A percentile compares a stretch with the other conserved stretches of the same genome.
These are phyloP conservation scores for Dermolepida albohirtum DNA, from an alignment of 2,888 invertebrate genomes.

Conservation along the genomic window DNA sequence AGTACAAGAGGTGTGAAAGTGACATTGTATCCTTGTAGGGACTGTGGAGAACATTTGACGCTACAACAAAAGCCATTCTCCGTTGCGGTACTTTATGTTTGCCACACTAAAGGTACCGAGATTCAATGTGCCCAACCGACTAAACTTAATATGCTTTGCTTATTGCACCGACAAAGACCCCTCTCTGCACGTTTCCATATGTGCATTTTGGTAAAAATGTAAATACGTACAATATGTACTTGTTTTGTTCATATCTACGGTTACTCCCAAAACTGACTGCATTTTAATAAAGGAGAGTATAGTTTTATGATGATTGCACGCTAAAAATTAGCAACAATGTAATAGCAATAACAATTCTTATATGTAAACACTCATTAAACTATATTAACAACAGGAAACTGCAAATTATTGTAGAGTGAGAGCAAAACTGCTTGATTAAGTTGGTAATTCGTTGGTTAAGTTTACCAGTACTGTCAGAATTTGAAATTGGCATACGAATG, in stretches of 20 bases:
- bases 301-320: too few relatives aligned
- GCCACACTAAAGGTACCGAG: constrained; percentile 58
- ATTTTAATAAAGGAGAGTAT: too few relatives aligned
- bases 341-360: too few relatives aligned
- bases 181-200: constrained; percentile 27
- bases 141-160: constrained; percentile 62
- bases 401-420: too few relatives aligned
- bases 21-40: constrained; percentile 63
- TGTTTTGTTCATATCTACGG: neutral
- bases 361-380: too few relatives aligned
- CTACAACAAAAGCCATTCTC: constrained; percentile 59
- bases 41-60: constrained; percentile 63
- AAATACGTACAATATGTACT: neutral
- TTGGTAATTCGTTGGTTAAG: too few relatives aligned
- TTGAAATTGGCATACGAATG: too few relatives aligned
- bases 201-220: neutral
- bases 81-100: constrained; percentile 63
- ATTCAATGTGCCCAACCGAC: constrained; percentile 59
- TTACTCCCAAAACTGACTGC: too few relatives aligned
- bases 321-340: too few relatives aligned
- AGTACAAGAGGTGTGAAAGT: constrained; percentile 63
- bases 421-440: too few relatives aligned
- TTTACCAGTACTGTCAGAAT: too few relatives aligned
- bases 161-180: constrained; percentile 40
- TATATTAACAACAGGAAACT: too few relatives aligned